Evolutionary conservation across 1,140 invertebrate species (phyloP).

Genomic region (Drosophila tani): DNA sequence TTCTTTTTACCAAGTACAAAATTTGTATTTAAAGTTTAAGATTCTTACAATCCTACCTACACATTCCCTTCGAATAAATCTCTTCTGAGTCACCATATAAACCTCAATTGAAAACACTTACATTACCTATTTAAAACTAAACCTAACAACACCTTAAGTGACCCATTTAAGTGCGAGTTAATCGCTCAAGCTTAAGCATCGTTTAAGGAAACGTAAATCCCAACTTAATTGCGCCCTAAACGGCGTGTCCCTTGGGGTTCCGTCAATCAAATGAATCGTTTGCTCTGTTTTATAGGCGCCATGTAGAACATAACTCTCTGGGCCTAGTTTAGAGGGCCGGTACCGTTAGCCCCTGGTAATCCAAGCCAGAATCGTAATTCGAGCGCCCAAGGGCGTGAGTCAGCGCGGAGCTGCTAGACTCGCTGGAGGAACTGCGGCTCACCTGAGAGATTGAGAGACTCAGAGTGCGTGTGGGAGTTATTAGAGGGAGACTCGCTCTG

Average conservation of each 20-base stretch:
- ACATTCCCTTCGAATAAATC: neutral
- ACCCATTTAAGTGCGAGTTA: constrained; percentile 18
- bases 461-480: constrained; percentile 65
- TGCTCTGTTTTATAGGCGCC: constrained; percentile 32
- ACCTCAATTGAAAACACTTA: neutral
- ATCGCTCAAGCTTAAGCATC: constrained; percentile 33
- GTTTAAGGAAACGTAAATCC: constrained; percentile 22
- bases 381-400: constrained; percentile 52
- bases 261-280: constrained; percentile 47
- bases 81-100: neutral
- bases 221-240: constrained; percentile 60
- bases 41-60: neutral
- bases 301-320: constrained; percentile 53
- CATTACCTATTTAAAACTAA: neutral
- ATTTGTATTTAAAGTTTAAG: neutral
- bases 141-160: constrained; percentile 18
- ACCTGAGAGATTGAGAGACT: constrained; percentile 34
- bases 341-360: constrained; percentile 66
- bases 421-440: constrained; percentile 4
- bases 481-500: constrained; percentile 49
- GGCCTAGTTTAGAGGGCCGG: constrained; percentile 29
- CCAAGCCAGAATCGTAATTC: constrained; percentile 56
- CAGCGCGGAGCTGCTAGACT: constrained; percentile 35
- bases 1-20: neutral
- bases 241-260: constrained; percentile 18